These are phyloP conservation scores for Bombus sylvicola DNA, from an alignment of 1,140 invertebrate species.

Conservation along the genomic window DNA sequence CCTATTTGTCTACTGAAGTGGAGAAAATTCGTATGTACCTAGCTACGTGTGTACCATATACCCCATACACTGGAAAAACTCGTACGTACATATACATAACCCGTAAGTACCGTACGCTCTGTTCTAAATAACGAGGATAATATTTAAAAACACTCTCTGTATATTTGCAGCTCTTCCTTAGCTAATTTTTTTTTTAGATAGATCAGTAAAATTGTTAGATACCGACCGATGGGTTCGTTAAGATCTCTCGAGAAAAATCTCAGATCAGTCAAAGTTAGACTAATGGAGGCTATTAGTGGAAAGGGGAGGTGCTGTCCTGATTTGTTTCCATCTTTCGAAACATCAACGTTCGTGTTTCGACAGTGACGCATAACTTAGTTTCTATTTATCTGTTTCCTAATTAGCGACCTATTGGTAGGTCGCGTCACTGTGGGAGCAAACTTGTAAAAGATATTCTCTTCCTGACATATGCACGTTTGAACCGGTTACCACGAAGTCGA, in stretches of 20 bases:
- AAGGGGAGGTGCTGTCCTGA: not conserved
- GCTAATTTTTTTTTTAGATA: not conserved
- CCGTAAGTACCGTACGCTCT: too few relatives aligned
- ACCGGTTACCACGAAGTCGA: slow-evolving; percentile 8
- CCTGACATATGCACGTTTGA: slow-evolving; percentile 1
- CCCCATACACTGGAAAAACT: too few relatives aligned
- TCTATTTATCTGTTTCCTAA: slow-evolving; percentile 5
- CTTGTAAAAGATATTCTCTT: slow-evolving; percentile 29
- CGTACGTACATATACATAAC: too few relatives aligned
- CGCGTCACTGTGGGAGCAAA: slow-evolving; percentile 6
- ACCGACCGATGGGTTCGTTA: not conserved
- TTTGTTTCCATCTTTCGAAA: slow-evolving; percentile 7
- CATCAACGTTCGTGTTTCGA: not conserved
- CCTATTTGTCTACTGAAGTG: too few relatives aligned
- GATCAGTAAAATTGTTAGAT: not conserved
- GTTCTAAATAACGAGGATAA: too few relatives aligned
- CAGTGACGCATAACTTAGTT: slow-evolving; percentile 1
- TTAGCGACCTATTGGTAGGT: slow-evolving; percentile 8
- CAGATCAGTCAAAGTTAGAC: not conserved
- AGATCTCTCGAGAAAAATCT: not conserved
- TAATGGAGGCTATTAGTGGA: not conserved
- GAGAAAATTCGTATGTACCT: too few relatives aligned
- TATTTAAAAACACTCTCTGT: too few relatives aligned
- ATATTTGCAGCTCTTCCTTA: not conserved
- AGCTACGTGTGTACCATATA: too few relatives aligned